Evolutionary conservation across 2,797 vertebrate species (phyloP), one percentile per base, ranked within the genome.

Genomic region (Oceanodroma leucorhoa): DNA sequence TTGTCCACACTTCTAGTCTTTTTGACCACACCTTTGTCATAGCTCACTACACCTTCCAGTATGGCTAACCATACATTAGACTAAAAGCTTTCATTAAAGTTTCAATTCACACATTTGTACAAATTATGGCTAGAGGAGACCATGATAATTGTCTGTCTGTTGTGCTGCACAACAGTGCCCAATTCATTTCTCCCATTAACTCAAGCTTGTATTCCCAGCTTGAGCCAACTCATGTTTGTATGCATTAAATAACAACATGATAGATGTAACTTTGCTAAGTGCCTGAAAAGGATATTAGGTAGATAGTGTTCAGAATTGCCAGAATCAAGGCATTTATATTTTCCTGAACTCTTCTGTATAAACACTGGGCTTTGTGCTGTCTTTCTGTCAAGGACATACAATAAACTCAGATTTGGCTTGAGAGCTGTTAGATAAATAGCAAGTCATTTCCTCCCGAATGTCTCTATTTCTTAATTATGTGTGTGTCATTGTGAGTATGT

Each of bases 381-480:
- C 71, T 93, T 83, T 78, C 83, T 89, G 71, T 89, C 86, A 90
- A 93, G 91, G 78, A 32, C 71, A 53, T 90, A 55, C 55, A 81
- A 78, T 90, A 95, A 97, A 91, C 54, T 78, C 72, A 81, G 27
- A 89, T 93, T 91, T 88, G 78, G 55, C 70, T 69, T 89, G 57
- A 76, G 36, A 86, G 15, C 30, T 0, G 0, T 93, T 93, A 92
- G 86, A 95, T 78, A 95, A 95, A 96, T 87, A 93, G 41, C 65
- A 83, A 95, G 86, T 85, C 6, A 94, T 93, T 95, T 92, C 87
- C 89, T 96, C 77, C 79, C 71, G 65, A 92, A 90, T 70, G n/a
- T 87, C 72, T 93, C 54, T 71, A 48, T 90, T 94, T 91, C 94
- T 91, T 76, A 50, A 76, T 87, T 88, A 77, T 76, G 61, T 75